Evolutionary conservation across 2,113 vertebrate species (phyloP).

Genomic region (Phocoena sinus): DNA sequence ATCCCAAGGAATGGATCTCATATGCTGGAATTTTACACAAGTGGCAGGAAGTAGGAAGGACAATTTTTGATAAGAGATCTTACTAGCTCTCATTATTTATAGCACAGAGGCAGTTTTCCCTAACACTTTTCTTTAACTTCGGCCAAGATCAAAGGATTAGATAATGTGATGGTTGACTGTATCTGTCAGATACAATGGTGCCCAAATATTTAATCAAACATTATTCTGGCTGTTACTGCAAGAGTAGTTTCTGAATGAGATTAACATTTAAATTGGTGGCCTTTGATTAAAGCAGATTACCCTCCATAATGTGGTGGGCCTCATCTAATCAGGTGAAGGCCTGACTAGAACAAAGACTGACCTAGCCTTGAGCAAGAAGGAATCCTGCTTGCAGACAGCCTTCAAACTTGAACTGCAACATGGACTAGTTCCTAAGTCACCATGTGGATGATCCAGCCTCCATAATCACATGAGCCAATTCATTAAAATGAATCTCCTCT

Average conservation of each 20-base stretch:
- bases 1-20: not conserved
- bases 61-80: not conserved
- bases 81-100: not conserved
- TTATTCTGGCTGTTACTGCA: not conserved
- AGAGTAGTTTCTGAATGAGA: not conserved
- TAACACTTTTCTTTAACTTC: not conserved
- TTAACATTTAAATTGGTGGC: not conserved
- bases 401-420: not conserved
- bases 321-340: not conserved
- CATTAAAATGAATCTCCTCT: not conserved
- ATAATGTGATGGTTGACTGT: not conserved
- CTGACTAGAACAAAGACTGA: not conserved
- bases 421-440: not conserved
- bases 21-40: not conserved
- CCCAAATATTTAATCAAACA: not conserved
- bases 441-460: not conserved
- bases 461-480: not conserved
- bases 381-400: not conserved
- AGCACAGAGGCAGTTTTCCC: not conserved
- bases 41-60: not conserved
- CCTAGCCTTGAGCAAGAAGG: not conserved
- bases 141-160: not conserved
- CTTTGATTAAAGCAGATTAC: not conserved
- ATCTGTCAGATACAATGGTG: not conserved
- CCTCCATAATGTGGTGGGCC: not conserved